Base-by-base conservation (phyloP, 1,140 invertebrate genomes). In the Parapsyche elsis region DNA sequence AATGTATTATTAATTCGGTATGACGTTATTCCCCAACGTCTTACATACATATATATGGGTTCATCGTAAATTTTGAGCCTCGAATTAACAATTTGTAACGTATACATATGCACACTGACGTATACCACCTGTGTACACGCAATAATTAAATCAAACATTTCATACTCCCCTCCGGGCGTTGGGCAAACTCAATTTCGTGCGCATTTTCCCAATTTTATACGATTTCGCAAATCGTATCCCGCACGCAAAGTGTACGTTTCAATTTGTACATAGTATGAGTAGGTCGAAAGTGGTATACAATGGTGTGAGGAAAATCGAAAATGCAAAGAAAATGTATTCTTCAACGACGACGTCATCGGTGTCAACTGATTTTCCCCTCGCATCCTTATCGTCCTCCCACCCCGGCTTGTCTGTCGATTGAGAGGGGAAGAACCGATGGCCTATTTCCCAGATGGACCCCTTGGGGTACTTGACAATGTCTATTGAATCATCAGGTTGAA, bases 131-230 rank as follows among this genome's bases (percentile, higher is more conserved):
- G 24, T 67, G 64, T 67, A 67, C 64, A 24, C 64, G 64, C 23
- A 30, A 30, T 67, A 67, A 67, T 67, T 67, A 67, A 67, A 67
- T 67, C 64, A 67, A 67, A 67, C 24, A 67, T 67, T 67, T 67
- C 21, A 30, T 30, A 26, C 26, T 23, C 59, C 64, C 64, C 24
- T 24, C 24, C 64, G 64, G 26, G 24, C 23, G 23, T 12, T 24
- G 21, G 23, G 24, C 64, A 67, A 67, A 67, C 64, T 67, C 64
- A 23, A 67, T 67, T 67, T 67, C 64, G 24, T 12, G n/a, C 21
- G 10, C 49, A 53, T 53, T 53, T 53, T 53, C 16, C 49, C 49
- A 30, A 67, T 61, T 61, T 61, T 61, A 61, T 61, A 19, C 57
- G 57, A 61, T 61, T 61, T 61, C 57, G 57, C 57, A 61, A 61